Evolutionary conservation across 2,797 vertebrate genomes (phyloP).

Genomic region (Sebastes matsubarae): DNA sequence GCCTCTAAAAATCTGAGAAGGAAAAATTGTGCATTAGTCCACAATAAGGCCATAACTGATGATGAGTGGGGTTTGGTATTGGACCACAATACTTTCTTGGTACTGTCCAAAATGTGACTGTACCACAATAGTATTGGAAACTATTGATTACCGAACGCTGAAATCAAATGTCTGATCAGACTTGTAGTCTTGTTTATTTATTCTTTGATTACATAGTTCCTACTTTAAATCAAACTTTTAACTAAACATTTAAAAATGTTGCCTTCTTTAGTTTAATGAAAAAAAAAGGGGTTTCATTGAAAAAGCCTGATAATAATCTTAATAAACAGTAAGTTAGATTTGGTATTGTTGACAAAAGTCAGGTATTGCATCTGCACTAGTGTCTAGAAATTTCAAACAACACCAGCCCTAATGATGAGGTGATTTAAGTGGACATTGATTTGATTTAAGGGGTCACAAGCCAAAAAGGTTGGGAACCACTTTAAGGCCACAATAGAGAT

Average conservation of each 20-base stretch:
- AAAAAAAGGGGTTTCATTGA: accelerated
- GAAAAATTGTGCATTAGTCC: background rate
- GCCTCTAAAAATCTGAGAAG: background rate
- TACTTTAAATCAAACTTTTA: background rate
- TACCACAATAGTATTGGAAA: background rate
- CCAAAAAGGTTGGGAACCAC: background rate
- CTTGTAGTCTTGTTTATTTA: background rate
- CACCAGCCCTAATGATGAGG: background rate
- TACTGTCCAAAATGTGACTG: background rate
- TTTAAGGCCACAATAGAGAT: background rate
- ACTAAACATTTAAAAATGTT: background rate
- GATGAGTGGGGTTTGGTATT: background rate
- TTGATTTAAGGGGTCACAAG: background rate
- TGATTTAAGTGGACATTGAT: background rate
- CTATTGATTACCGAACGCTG: background rate
- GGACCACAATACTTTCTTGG: background rate
- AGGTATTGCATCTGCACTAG: background rate
- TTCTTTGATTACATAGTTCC: background rate
- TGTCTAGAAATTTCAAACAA: background rate
- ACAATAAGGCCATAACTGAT: background rate
- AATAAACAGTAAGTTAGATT: background rate
- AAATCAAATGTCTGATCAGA: background rate
- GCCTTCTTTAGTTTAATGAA: background rate
- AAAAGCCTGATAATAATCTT: background rate
- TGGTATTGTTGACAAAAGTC: background rate